Evolutionary conservation across 2,797 vertebrate genomes (phyloP).

Genomic region (Urophycis tenuis): DNA sequence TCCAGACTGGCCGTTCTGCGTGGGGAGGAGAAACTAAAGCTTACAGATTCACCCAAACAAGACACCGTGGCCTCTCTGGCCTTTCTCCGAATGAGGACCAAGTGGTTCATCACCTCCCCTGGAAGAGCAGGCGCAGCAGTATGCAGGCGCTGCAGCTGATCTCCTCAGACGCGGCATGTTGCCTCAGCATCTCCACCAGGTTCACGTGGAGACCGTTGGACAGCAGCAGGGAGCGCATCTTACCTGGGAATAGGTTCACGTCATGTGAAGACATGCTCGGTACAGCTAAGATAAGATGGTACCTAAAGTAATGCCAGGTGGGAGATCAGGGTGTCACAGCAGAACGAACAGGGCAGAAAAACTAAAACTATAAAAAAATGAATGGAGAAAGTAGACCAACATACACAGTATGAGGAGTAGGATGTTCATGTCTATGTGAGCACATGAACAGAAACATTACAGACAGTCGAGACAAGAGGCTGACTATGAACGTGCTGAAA

Average conservation of each 20-base stretch:
- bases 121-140: constrained; percentile 80
- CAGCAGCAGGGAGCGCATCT: constrained; percentile 77
- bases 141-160: constrained; percentile 82
- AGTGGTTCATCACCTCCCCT: constrained; percentile 78
- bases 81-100: background rate
- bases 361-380: no score
- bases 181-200: constrained; percentile 87
- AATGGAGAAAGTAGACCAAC: no score
- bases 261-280: no score
- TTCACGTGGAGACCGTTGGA: constrained; percentile 90
- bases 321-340: no score
- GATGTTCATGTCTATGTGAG: no score
- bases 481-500: no score
- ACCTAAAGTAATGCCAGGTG: no score
- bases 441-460: no score
- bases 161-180: constrained; percentile 67
- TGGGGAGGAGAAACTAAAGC: background rate
- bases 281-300: no score
- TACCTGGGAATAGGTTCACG: constrained; percentile 60
- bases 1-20: constrained; percentile 79
- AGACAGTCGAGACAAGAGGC: no score
- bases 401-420: no score
- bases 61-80: background rate
- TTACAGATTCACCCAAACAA: background rate
- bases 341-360: no score